A percentile compares a stretch with the other conserved stretches of the same genome.
Conservation (phyloP, 2,888 invertebrate genomes). For the Megastigmus dorsalis region DNA sequence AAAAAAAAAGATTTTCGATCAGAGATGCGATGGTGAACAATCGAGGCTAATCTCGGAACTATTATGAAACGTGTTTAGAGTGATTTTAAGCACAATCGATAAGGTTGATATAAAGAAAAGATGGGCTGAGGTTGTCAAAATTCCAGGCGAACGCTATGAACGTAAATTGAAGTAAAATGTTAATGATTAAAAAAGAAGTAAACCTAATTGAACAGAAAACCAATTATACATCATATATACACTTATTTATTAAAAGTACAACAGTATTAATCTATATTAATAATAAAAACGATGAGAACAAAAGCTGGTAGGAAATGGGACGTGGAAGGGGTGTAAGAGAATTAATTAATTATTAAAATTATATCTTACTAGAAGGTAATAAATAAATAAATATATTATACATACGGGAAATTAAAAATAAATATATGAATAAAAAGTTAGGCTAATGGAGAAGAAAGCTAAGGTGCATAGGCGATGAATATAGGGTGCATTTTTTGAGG, state of each 20-base stretch:
- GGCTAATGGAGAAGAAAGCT: conserved; percentile 45
- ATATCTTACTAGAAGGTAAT: conserved; percentile 56
- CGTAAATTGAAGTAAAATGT: conserved; percentile 45
- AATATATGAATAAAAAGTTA: conserved; percentile 53
- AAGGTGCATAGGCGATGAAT: conserved; percentile 3
- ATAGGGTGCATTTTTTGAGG: conserved; percentile 9
- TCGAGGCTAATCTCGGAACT: neutral
- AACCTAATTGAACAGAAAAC: conserved; percentile 41
- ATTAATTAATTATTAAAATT: conserved; percentile 61
- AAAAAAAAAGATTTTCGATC: neutral
- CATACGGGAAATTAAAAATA: conserved; percentile 47
- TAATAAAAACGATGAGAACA: conserved; percentile 48
- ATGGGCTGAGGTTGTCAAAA: conserved; percentile 24
- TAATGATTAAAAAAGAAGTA: conserved; percentile 18
- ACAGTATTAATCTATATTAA: conserved; percentile 69
- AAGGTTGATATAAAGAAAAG: neutral
- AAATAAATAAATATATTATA: conserved; percentile 52
- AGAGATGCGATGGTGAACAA: neutral
- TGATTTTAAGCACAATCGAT: conserved; percentile 19
- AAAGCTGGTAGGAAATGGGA: neutral
- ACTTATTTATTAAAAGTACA: conserved; percentile 67
- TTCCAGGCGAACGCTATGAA: conserved; percentile 28
- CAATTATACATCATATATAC: conserved; percentile 55
- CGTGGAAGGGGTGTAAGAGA: conserved; percentile 52
- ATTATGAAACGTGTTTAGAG: neutral